Evolutionary conservation across 2,888 invertebrate species (phyloP).

Genomic region (Cosmopolites sordidus): DNA sequence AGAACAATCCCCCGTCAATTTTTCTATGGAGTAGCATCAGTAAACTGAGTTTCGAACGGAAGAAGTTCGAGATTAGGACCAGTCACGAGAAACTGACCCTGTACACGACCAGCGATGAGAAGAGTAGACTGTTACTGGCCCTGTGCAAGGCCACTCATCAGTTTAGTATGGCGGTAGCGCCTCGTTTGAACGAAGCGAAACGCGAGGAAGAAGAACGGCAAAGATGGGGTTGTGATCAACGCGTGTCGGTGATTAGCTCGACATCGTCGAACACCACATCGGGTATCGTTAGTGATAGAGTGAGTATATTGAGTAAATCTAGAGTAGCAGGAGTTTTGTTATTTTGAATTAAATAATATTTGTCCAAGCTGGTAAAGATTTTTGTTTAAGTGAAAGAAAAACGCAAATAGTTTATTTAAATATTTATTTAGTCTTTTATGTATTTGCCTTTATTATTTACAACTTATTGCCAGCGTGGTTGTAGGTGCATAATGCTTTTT

Average conservation of each 20-base stretch:
- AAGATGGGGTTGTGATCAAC: conserved; percentile 47
- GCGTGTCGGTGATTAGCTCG: conserved; percentile 62
- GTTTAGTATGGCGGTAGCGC: conserved; percentile 89
- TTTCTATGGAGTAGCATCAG: conserved; percentile 96
- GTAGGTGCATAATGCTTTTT: too few species aligned
- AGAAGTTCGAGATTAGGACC: conserved; percentile 94
- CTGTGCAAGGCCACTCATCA: conserved; percentile 74
- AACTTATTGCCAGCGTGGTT: too few species aligned
- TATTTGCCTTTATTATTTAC: too few species aligned
- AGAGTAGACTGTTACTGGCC: conserved; percentile 76
- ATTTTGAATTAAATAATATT: too few species aligned
- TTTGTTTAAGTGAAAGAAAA: too few species aligned
- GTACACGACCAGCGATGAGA: conserved; percentile 89
- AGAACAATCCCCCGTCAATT: conserved; percentile 65
- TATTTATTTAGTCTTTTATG: too few species aligned
- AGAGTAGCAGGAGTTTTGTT: too few species aligned
- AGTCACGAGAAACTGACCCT: conserved; percentile 84
- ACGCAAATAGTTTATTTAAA: too few species aligned
- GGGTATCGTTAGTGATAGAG: conserved; percentile 92
- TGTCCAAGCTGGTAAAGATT: too few species aligned
- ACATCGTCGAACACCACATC: conserved; percentile 97
- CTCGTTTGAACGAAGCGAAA: conserved; percentile 76
- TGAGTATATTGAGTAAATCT: too few species aligned
- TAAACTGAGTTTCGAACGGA: conserved; percentile 92
- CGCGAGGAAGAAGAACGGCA: conserved; percentile 76